Evolutionary conservation across 2,888 invertebrate genomes (phyloP), one percentile per base, ranked within the genome.

Genomic region (Limnephilus rhombicus): DNA sequence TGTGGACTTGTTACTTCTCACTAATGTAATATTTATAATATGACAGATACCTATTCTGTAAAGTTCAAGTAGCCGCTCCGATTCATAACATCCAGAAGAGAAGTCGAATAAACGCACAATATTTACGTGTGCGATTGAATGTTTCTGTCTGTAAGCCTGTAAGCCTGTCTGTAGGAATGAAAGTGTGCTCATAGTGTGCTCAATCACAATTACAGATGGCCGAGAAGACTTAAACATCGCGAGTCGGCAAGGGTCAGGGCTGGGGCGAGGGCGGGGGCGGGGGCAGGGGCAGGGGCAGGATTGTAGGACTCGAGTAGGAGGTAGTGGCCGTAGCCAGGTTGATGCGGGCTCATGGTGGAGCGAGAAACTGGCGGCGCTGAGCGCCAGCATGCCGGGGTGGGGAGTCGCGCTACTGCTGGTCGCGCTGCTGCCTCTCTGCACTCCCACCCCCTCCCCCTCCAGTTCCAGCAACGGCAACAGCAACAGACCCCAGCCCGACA

Each of bases 401-500:
- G 41, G 90, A 81, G 82, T 18, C 29, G 89, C 82, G 92, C 88
- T 88, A 29, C 85, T 85, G 81, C 85, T 85, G 92, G 41, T 82
- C 41, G 49, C 89, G 91, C 88, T 95, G 94, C 94, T 94, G 95
- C 95, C 95, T 96, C 96, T 95, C 96, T 95, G 96, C 96, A 95
- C 95, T 95, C 94, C 95, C 95, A 95, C 96, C 96, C 96, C 93
- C 92, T 93, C 93, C 90, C 92, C 93, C 92, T 49, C 49, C 49
- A 49, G 49, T 49, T 49, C 68, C 68, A 24, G 68, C 68, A 49
- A 15, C 49, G 18, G 53, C 92, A 92, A 89, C 93, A 94, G 93
- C 89, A 89, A 53, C 95, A 95, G 96, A 95, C 96, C 95, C 95
- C 96, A 95, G 95, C 95, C 97, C 95, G 97, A 97, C 95, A 97